These are phyloP conservation scores for Apus apus DNA, from an alignment of 2,113 vertebrate genomes.

Conservation along the genomic window DNA sequence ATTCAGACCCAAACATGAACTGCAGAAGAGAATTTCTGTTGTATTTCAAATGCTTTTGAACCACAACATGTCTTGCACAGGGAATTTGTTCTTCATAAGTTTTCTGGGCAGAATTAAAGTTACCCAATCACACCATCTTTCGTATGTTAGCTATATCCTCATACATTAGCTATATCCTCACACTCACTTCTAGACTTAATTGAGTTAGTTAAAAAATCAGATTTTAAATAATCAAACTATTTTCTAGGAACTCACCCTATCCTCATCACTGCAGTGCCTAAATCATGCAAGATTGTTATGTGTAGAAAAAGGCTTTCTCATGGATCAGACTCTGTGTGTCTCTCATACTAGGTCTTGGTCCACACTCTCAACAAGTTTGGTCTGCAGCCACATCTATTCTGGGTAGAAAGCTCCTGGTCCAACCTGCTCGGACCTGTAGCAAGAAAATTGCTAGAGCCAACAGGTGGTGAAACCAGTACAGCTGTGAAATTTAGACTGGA, in stretches of 20 bases:
- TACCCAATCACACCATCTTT: not conserved
- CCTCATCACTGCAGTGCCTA: not conserved
- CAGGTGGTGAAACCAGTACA: not conserved
- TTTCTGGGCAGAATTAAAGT: not conserved
- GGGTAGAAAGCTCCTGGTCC: not conserved
- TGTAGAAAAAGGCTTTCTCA: not conserved
- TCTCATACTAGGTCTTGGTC: not conserved
- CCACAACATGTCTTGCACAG: not conserved
- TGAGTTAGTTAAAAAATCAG: not conserved
- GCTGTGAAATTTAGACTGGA: not conserved
- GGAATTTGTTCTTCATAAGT: not conserved
- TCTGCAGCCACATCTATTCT: not conserved
- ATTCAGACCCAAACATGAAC: not conserved
- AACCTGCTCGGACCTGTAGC: not conserved
- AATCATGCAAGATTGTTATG: not conserved
- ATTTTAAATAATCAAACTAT: not conserved
- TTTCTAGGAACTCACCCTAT: not conserved
- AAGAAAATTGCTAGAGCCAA: not conserved
- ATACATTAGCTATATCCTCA: not conserved
- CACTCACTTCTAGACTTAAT: not conserved
- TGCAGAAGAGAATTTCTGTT: not conserved
- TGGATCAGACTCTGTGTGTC: fast-evolving
- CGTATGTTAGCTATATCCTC: not conserved
- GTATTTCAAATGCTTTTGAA: not conserved
- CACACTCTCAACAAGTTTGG: fast-evolving